Conservation (phyloP, 2,113 vertebrate species). For the Hirundichthys speculiger region DNA sequence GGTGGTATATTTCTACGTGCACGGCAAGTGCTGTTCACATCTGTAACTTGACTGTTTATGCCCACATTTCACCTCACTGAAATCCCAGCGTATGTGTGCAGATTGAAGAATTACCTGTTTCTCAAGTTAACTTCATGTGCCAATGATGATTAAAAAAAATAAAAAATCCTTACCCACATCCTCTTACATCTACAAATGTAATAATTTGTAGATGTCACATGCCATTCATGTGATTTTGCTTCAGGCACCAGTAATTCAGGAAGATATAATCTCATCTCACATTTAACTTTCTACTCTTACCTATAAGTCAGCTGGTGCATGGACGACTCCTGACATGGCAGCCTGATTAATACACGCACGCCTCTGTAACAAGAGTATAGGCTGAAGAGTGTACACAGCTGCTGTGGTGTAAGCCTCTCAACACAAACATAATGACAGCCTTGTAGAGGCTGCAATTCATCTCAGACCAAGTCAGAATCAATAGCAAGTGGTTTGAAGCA, state of each 20-base stretch:
- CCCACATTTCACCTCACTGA: conserved; percentile 10
- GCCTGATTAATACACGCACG: conserved; percentile 20
- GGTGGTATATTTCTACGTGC: conserved; percentile 21
- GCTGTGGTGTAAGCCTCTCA: conserved; percentile 55
- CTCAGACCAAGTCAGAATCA: conserved; percentile 27
- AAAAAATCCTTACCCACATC: not conserved
- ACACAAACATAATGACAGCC: conserved; percentile 71
- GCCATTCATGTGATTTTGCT: not conserved
- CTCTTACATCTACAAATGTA: not conserved
- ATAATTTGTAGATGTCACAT: not conserved
- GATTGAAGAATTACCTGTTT: not conserved
- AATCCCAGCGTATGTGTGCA: conserved; percentile 10
- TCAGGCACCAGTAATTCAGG: not conserved
- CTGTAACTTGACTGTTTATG: not conserved
- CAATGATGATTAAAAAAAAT: too few relatives aligned
- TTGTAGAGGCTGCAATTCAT: conserved; percentile 54
- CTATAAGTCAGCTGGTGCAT: conserved; percentile 9
- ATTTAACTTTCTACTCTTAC: not conserved
- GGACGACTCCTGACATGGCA: conserved; percentile 9
- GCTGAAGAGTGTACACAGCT: conserved; percentile 78
- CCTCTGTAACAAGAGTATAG: conserved; percentile 45
- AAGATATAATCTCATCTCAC: not conserved
- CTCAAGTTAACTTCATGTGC: too few relatives aligned
- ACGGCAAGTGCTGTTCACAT: conserved; percentile 35
- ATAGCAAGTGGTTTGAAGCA: conserved; percentile 9